These are phyloP conservation scores for Meriones unguiculatus DNA, from an alignment of 2,113 vertebrate species.

Conservation along the genomic window DNA sequence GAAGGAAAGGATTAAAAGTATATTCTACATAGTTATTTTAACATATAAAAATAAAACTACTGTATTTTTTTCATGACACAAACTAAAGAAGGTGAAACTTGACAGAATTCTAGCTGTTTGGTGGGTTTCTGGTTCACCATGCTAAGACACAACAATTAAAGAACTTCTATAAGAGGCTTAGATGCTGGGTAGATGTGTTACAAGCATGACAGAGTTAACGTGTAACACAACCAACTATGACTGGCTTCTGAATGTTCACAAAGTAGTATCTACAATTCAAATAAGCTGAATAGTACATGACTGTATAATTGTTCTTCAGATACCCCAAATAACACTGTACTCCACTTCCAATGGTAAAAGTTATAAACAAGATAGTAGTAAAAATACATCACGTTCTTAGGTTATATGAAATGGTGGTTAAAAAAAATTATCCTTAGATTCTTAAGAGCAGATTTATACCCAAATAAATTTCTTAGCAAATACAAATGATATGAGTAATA, in stretches of 20 bases:
- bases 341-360: not conserved
- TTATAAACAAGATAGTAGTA: constrained; percentile 33
- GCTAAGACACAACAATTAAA: not conserved
- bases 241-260: not conserved
- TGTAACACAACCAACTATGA: not conserved
- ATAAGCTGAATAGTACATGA: not conserved
- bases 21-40: not conserved
- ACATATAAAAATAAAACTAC: not conserved
- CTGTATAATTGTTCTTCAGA: not conserved
- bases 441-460: not conserved
- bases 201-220: not conserved
- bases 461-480: constrained; percentile 51
- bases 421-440: not conserved
- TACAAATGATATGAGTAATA: not conserved
- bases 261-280: constrained; percentile 17
- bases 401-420: constrained; percentile 11
- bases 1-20: not conserved
- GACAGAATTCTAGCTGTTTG: constrained; percentile 45
- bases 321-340: not conserved
- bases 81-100: constrained; percentile 39
- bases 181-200: not conserved
- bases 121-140: not conserved
- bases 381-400: constrained; percentile 9
- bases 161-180: not conserved
- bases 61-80: not conserved